phyloP scores from a whole-genome alignment of 1,140 invertebrate genomes.

The Caerostris darwini region DNA sequence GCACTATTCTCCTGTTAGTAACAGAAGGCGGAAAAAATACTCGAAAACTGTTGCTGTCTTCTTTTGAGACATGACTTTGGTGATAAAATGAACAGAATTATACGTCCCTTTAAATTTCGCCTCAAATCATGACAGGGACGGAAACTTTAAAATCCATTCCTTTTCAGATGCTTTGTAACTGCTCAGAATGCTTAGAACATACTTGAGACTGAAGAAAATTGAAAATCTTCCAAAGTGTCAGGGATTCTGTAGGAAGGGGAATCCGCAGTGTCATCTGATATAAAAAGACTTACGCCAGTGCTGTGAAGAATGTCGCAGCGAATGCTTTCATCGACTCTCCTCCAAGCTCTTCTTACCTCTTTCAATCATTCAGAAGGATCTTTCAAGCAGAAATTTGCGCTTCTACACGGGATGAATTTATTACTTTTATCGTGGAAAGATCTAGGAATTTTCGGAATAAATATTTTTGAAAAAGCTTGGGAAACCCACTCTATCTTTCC shows the following conservation, averaged over 20 bases:
- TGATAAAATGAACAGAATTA: background rate
- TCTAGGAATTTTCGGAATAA: slow-evolving; percentile 51
- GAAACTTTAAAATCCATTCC: background rate
- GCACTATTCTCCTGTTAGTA: too few species aligned
- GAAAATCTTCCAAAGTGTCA: slow-evolving; percentile 4
- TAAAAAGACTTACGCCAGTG: slow-evolving; percentile 34
- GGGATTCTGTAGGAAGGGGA: background rate
- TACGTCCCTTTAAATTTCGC: slow-evolving; percentile 8
- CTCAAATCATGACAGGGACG: background rate
- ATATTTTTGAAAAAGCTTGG: slow-evolving; percentile 19
- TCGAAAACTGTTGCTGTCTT: background rate
- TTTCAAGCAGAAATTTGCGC: slow-evolving; percentile 57
- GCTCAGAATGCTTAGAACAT: slow-evolving; percentile 1
- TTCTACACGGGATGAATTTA: slow-evolving; percentile 41
- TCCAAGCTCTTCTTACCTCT: background rate
- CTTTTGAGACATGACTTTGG: background rate
- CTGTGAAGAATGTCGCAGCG: slow-evolving; percentile 3
- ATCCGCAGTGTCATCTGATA: slow-evolving; percentile 15
- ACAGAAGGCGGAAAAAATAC: too few species aligned
- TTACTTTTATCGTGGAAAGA: slow-evolving; percentile 41
- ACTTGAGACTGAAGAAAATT: slow-evolving; percentile 32
- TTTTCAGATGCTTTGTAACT: background rate
- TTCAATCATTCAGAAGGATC: slow-evolving; percentile 45
- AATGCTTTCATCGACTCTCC: slow-evolving; percentile 31
- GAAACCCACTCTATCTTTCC: background rate